Evolutionary conservation across 2,888 invertebrate species (phyloP).

Genomic region (Noctua pronuba): DNA sequence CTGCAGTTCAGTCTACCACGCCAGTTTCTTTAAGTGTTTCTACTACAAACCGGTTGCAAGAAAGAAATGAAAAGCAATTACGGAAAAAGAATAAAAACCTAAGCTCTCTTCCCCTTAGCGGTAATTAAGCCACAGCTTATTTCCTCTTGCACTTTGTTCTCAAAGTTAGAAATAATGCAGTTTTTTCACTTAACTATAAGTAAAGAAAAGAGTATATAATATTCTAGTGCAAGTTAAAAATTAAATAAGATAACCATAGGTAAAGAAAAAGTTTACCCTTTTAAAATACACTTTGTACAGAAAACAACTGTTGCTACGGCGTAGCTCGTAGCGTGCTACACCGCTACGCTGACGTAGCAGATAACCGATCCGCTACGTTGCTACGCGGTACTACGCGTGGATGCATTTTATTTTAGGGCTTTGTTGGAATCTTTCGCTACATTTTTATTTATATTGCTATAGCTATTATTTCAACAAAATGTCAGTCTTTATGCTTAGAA

Average conservation of each 20-base stretch:
- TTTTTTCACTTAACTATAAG: constrained; percentile 6
- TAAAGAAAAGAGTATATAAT: constrained; percentile 13
- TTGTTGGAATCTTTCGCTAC: not conserved
- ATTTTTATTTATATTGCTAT: not conserved
- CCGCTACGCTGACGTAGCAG: constrained; percentile 36
- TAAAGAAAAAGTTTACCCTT: constrained; percentile 24
- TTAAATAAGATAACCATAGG: not conserved
- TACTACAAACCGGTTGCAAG: constrained; percentile 5
- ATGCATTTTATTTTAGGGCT: constrained; percentile 12
- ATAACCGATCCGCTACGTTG: constrained; percentile 22
- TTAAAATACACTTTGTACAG: constrained; percentile 25
- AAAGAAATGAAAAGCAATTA: constrained; percentile 33
- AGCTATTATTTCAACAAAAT: not conserved
- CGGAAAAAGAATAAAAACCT: not conserved
- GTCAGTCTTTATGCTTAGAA: not conserved
- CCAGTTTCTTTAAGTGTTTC: constrained; percentile 8
- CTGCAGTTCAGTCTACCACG: not conserved
- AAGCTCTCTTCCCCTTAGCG: not conserved
- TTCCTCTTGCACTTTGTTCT: constrained; percentile 17
- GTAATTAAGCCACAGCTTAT: constrained; percentile 26
- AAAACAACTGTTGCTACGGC: constrained; percentile 45
- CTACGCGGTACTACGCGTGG: constrained; percentile 7
- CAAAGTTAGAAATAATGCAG: constrained; percentile 16
- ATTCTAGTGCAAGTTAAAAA: constrained; percentile 17
- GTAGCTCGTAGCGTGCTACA: constrained; percentile 26